phyloP scores from a whole-genome alignment of 92 coral and sea anemone species.

The Meandrina meandrites region DNA sequence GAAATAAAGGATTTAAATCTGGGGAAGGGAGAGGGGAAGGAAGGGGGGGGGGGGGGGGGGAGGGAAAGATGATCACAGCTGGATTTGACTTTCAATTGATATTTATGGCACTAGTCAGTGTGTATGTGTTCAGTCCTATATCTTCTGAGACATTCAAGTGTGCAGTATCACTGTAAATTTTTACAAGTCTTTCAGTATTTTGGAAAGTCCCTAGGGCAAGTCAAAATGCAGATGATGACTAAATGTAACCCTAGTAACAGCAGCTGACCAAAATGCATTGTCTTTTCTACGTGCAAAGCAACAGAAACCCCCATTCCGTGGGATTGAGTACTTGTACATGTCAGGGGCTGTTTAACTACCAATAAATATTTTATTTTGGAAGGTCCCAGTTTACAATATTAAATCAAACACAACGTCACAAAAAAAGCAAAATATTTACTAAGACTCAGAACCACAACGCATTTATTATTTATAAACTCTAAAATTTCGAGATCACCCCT shows the following conservation, averaged over 20 bases:
- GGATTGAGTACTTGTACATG: no score
- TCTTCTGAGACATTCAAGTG: neutral
- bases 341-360: neutral
- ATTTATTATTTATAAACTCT: slow-evolving; percentile 15
- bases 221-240: neutral
- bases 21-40: neutral
- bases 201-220: neutral
- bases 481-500: neutral
- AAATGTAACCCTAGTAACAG: no score
- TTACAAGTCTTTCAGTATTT: neutral
- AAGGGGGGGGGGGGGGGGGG: no score
- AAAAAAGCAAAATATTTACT: neutral
- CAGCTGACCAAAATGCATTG: no score
- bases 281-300: no score
- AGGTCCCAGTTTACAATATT: neutral
- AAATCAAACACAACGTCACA: neutral
- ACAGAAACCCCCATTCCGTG: no score
- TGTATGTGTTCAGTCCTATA: neutral
- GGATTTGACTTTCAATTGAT: no score
- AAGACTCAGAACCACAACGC: neutral
- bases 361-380: neutral
- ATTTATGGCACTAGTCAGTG: no score
- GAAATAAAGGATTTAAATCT: no score
- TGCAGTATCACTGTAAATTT: neutral
- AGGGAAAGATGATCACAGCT: neutral